These are phyloP conservation scores for Tauraco erythrolophus DNA, from an alignment of 2,113 vertebrate genomes.

Conservation along the genomic window DNA sequence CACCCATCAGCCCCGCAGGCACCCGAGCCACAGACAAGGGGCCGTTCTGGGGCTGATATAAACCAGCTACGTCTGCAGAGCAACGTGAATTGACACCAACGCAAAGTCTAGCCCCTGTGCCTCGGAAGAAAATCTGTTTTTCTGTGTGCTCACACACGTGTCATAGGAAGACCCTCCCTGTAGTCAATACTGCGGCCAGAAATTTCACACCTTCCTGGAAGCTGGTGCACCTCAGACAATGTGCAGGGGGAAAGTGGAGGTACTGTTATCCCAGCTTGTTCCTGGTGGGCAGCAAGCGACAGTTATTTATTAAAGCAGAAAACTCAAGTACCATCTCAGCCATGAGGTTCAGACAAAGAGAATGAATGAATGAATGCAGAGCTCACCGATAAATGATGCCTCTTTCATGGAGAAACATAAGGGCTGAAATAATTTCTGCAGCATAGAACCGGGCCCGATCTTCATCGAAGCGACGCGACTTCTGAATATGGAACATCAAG, in stretches of 20 bases:
- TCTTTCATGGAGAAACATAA: slow-evolving; percentile 95
- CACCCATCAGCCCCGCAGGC: background rate
- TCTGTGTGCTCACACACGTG: rapidly evolving
- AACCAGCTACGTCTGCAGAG: background rate
- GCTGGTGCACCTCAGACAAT: background rate
- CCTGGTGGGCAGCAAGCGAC: background rate
- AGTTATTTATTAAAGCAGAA: background rate
- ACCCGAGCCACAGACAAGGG: background rate
- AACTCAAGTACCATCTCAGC: background rate
- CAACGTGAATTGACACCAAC: rapidly evolving
- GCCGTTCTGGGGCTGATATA: background rate
- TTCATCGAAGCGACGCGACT: slow-evolving; percentile 96
- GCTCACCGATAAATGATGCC: slow-evolving; percentile 95
- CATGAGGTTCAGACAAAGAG: background rate
- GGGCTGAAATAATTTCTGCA: slow-evolving; percentile 95
- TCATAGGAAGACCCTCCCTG: background rate
- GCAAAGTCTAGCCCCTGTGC: background rate
- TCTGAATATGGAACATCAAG: slow-evolving; percentile 99
- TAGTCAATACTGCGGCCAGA: background rate
- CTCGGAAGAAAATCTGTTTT: background rate
- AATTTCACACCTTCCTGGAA: background rate
- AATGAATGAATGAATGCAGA: background rate
- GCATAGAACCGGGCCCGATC: slow-evolving; percentile 92
- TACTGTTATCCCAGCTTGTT: background rate
- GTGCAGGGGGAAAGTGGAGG: background rate